Base-by-base conservation (phyloP, 2,888 invertebrate genomes). In the Nomada flava region DNA sequence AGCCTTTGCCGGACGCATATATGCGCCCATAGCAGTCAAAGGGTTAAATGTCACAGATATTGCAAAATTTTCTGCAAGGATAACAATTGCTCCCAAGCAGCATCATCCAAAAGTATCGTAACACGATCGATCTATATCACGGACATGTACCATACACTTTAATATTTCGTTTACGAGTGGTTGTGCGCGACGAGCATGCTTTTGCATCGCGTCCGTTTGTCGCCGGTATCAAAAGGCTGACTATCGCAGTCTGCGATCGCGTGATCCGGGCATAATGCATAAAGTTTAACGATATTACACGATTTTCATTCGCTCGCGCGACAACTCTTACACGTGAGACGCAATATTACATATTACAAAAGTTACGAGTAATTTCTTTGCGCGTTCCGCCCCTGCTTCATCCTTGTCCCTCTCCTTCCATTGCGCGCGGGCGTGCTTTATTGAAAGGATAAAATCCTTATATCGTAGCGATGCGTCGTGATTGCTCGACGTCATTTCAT, bases 401-500 rank as follows among this genome's bases (percentile, higher is more conserved):
- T 15, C n/a, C 18, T 2, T 26, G 1, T 20, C 55, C 20, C 15
- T 5, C 20, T 3, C 7, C 20, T 20, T 10, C 9, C 20, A 3
- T 2, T 15, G 15, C 10, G 47, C 60, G 20, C 47, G 4, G 18
- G 71, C 71, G 18, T 63, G 59, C 75, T 80, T 80, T 82, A 86
- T 86, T 80, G 86, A 82, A 80, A 80, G 84, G 79, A 80, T 84
- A 78, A 86, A 86, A 75, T 84, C 65, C 79, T 84, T 78, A 82
- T 84, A 84, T 84, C 74, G 84, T 60, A 81, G 81, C 86, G 83
- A 84, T 86, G 84, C 84, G 82, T 80, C 84, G 78, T 79, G 84
- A 84, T 86, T 86, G 84, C 84, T 50, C 69, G 64, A 68, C 82
- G 86, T 84, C 86, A 74, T 86, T 86, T 86, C 84, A 80, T 80